A percentile compares a stretch with the other conserved stretches of the same genome.
Conservation (phyloP, 1,140 invertebrate species). For the Pachyrhynchus sulphureomaculatus region DNA sequence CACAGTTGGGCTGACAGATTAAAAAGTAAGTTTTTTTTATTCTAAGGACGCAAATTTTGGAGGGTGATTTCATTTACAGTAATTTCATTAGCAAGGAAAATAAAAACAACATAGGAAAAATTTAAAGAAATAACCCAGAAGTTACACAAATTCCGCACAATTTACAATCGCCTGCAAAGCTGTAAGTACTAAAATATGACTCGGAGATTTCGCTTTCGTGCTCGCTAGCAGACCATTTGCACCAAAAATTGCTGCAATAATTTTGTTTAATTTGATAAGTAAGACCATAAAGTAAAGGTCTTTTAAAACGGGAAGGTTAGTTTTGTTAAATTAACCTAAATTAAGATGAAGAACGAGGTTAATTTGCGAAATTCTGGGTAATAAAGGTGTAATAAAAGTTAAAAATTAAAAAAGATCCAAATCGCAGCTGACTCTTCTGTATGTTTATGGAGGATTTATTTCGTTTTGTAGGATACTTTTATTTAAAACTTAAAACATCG, state of each 20-base stretch:
- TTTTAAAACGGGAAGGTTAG: slow-evolving; percentile 15
- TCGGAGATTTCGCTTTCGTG: slow-evolving; percentile 13
- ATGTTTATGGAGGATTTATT: too few species aligned
- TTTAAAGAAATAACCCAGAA: slow-evolving; percentile 11
- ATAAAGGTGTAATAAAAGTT: too few species aligned
- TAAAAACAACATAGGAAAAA: too few species aligned
- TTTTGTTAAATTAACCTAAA: slow-evolving; percentile 8
- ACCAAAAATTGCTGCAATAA: slow-evolving; percentile 27
- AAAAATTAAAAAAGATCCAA: too few species aligned
- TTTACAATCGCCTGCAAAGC: slow-evolving; percentile 20
- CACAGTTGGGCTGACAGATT: too few species aligned
- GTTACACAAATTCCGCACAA: slow-evolving; percentile 12
- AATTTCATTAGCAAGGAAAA: too few species aligned
- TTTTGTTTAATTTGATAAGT: slow-evolving; percentile 23
- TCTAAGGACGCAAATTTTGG: too few species aligned
- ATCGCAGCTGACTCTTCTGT: too few species aligned
- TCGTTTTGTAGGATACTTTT: too few species aligned
- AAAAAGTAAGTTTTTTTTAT: too few species aligned
- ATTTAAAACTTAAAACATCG: too few species aligned
- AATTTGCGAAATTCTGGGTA: background rate
- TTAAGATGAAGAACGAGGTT: slow-evolving; percentile 10
- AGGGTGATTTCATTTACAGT: too few species aligned
- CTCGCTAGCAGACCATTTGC: slow-evolving; percentile 18
- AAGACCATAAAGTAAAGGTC: slow-evolving; percentile 19
- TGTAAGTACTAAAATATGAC: slow-evolving; percentile 25